Evolutionary conservation across 2,888 invertebrate species (phyloP), one percentile per base, ranked within the genome.

Genomic region (Bellardia pandia): DNA sequence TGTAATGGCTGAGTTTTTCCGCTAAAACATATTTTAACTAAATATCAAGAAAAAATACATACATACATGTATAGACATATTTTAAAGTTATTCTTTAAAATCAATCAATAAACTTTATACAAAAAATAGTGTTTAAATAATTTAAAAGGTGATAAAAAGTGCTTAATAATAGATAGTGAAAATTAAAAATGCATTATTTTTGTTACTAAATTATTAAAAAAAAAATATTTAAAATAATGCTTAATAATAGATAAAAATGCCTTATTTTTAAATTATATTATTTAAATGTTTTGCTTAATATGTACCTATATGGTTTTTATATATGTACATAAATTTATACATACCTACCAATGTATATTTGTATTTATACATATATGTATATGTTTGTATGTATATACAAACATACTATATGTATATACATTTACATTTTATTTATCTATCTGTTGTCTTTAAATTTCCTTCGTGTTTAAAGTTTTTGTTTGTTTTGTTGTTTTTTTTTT

Each of bases 1-100:
- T 76, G 84, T 84, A 84, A 88, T 87, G 87, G 56, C 58, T 85
- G 81, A 68, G 37, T 80, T 66, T 80, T 79, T 60, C 56, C 72
- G 60, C 51, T 69, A 33, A 78, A 69, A 75, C 14, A 68, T 79
- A 60, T 64, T 66, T 76, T 53, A 23, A 30, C 7, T 3, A 53
- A 76, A 64, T 45, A 45, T 51, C 5, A 45, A 78, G 13, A 58
- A 37, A 84, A 71, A 62, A 45, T 74, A 45, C 42, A 51, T 2
- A 75, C 48, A 53, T 56, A 60, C 13, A 71, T 33, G 14, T 16
- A 30, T 45, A 45, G 11, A 45, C 6, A 56, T 9, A 30, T 58
- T 58, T 71, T 56, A 45, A 66, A 78, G 51, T 16, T 40, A 37
- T 51, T 7, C 37, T 62, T 62, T 62, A 58, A 78, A 77, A 23